These are phyloP conservation scores for Limnephilus rhombicus DNA, from an alignment of 2,888 invertebrate genomes.

Conservation along the genomic window DNA sequence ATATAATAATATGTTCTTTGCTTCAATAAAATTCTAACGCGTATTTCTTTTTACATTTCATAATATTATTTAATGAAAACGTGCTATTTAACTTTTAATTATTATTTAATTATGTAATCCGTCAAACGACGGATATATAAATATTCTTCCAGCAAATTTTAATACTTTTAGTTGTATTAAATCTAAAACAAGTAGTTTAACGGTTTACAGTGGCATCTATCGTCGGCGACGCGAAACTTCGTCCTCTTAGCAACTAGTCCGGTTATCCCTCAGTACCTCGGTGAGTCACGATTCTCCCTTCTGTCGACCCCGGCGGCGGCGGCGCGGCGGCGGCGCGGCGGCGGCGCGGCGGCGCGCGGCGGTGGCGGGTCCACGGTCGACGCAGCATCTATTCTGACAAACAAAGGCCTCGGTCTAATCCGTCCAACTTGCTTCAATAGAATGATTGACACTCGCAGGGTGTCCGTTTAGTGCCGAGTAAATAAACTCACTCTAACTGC, in stretches of 20 bases:
- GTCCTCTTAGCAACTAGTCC: background rate
- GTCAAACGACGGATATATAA: too few species aligned
- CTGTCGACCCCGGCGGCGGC: background rate
- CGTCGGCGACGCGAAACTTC: background rate
- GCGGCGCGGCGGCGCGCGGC: background rate
- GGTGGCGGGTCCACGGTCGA: constrained; percentile 8
- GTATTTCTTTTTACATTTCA: too few species aligned
- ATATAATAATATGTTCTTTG: too few species aligned
- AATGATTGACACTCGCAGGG: constrained; percentile 39
- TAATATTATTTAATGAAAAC: too few species aligned
- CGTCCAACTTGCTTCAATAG: constrained; percentile 36
- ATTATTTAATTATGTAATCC: too few species aligned
- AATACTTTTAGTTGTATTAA: too few species aligned
- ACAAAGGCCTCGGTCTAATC: constrained; percentile 36
- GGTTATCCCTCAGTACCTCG: background rate
- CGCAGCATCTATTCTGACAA: constrained; percentile 27
- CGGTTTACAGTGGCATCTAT: background rate
- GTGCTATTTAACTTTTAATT: too few species aligned
- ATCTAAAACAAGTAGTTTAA: background rate
- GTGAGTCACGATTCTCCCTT: constrained; percentile 37
- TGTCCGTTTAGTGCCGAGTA: background rate
- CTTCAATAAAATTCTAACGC: too few species aligned
- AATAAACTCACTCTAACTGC: background rate
- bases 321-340: background rate
- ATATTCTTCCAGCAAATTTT: too few species aligned